Base-by-base conservation (phyloP, 2,113 vertebrate genomes). In the Tragelaphus scriptus region DNA sequence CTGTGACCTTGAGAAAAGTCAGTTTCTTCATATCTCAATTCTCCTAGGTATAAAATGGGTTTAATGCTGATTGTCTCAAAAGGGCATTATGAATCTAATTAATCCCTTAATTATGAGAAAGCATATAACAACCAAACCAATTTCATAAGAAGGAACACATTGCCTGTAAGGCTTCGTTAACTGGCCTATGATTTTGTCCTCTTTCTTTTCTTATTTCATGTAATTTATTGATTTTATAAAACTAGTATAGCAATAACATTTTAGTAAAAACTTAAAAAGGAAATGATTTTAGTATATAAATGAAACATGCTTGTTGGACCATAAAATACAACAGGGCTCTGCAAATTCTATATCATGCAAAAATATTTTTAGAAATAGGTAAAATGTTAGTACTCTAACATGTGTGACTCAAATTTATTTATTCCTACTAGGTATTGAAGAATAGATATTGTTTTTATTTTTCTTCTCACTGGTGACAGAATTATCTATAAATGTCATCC, bases 171-270 rank as follows among this genome's bases (percentile, higher is more conserved):
- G 30, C 40, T 95, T 94, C 80, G 95, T 93, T 95, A 91, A 82
- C 32, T 59, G 7, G 44, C 47, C 0, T n/a, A 61, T 53, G 32
- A 88, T 23, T 30, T 51, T 95, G 55, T 25, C 2, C 32, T 88
- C 17, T 82, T 56, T 95, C 8, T 79, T 92, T 91, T 30, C 44
- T 87, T 71, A n/a, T 61, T 85, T 65, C 82, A 79, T 55, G 89
- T 49, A 92, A 97, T 95, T 79, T 97, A 94, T 93, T 90, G 59
- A 56, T 93, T 88, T 95, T 95, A 95, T 87, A 90, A 94, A 97
- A 86, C 2, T 14, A 63, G 9, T 40, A 75, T 3, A 88, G 10
- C 4, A 77, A 79, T 85, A 91, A 91, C 23, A 9, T 96, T 87
- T 96, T 91, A 92, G 30, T n/a, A 44, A 85, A 88, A 91, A 94